A percentile compares a stretch with the other conserved stretches of the same genome.
Conservation (phyloP, 1,140 invertebrate species). For the Drosophila pruinosa region DNA sequence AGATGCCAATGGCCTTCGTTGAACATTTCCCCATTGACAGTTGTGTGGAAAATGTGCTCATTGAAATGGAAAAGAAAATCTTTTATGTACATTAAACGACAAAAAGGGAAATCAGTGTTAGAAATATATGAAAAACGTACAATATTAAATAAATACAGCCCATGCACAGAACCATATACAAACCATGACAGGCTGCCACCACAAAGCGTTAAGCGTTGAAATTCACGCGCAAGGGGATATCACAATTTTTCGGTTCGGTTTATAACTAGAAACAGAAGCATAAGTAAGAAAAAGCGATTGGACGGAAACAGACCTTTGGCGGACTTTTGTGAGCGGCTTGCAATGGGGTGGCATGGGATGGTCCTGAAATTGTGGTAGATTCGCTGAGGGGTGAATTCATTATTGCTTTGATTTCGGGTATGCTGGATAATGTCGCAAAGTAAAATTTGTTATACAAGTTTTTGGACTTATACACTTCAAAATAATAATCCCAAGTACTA, state of each 20-base stretch:
- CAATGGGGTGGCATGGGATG: neutral
- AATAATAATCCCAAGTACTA: too few species aligned
- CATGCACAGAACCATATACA: neutral
- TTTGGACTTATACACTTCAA: neutral
- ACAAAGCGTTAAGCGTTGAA: conserved; percentile 79
- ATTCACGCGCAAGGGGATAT: conserved; percentile 68
- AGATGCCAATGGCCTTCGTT: conserved; percentile 44
- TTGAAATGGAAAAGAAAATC: conserved; percentile 77
- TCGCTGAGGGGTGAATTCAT: conserved; percentile 19
- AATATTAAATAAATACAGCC: conserved; percentile 78
- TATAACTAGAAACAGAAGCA: conserved; percentile 8
- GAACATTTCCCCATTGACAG: conserved; percentile 61
- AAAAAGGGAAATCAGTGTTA: conserved; percentile 79
- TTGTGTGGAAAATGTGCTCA: conserved; percentile 78
- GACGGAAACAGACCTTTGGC: neutral
- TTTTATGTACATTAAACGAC: conserved; percentile 81
- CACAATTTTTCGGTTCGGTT: conserved; percentile 12
- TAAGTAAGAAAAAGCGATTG: neutral
- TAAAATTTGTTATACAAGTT: neutral
- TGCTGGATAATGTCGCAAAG: neutral
- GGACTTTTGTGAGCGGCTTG: neutral
- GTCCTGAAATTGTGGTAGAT: neutral
- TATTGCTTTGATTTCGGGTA: conserved; percentile 5
- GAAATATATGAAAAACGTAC: conserved; percentile 71
- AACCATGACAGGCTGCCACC: conserved; percentile 42